These are phyloP conservation scores for Thryonomys swinderianus DNA, from an alignment of 2,113 vertebrate species.

Conservation along the genomic window DNA sequence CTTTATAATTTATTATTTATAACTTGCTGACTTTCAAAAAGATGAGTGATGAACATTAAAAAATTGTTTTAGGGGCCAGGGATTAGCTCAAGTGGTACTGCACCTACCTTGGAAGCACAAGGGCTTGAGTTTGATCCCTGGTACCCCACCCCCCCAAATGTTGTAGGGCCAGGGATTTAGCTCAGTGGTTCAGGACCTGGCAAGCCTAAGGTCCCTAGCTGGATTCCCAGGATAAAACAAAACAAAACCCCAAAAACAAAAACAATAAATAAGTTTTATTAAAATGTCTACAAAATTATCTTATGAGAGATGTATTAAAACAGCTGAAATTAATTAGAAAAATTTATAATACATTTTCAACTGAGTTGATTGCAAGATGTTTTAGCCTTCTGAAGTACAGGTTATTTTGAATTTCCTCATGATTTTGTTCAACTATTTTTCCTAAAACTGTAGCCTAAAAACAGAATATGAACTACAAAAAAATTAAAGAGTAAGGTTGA, in stretches of 20 bases:
- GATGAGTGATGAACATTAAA: background rate
- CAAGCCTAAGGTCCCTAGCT: no score
- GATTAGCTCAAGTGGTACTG: no score
- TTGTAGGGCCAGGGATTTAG: no score
- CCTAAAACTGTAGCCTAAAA: background rate
- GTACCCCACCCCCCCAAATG: no score
- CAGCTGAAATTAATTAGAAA: background rate
- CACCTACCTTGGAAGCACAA: no score
- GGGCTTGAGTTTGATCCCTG: no score
- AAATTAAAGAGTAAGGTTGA: background rate
- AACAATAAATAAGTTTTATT: background rate
- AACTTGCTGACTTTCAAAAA: conserved; percentile 54
- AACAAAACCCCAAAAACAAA: background rate
- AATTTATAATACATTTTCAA: conserved; percentile 38
- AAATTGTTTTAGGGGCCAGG: no score
- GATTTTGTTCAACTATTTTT: conserved; percentile 1
- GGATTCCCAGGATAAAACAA: no score
- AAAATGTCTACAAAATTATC: conserved; percentile 35
- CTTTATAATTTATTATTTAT: conserved; percentile 12
- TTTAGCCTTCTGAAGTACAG: background rate
- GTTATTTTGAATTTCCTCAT: conserved; percentile 58
- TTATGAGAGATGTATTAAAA: background rate
- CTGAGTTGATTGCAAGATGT: background rate
- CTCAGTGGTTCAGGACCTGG: no score
- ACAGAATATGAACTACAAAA: background rate